Evolutionary conservation across 1,140 invertebrate genomes (phyloP), one percentile per base, ranked within the genome.

Genomic region (Magallana ariakensis): DNA sequence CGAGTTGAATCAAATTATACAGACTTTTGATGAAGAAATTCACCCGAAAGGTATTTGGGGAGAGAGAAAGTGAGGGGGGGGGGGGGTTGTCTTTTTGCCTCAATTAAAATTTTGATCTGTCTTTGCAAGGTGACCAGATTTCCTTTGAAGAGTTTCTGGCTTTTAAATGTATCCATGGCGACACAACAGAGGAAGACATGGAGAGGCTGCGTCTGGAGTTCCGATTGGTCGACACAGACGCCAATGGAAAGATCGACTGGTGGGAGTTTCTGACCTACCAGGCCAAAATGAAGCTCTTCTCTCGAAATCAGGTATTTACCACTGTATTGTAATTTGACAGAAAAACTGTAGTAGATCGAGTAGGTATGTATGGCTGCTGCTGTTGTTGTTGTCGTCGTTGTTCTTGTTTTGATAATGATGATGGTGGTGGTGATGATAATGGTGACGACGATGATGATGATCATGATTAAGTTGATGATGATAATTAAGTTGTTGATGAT

Each of bases 221-320:
- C 46, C 66, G 33, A 46, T 13, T 54, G 55, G 83, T 84, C 8
- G 86, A 87, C 58, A 26, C 46, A 3, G 86, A 87, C 66, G 22
- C 83, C 22, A 81, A 87, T 55, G 66, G 66, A n/a, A 33, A 13
- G 16, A 54, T 87, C 22, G 58, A 87, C 9, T 87, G 86, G 86
- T 87, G 86, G 86, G 81, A 87, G 26, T 87, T 87, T 58, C 22
- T 87, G 1, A 80, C 16, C 46, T 62, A 87, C 54, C 81, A 87
- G n/a, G 54, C 81, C 16, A 87, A 84, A 53, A 19, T 75, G 11
- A 57, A 55, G n/a, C 60, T 87, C 0, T 81, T 53, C n/a, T 83
- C 70, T 26, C 60, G 86, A 4, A 56, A 53, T 15, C 62, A 80
- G 81, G 85, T 87, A 87, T 1, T 33, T 10, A n/a, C 1, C 6